A percentile compares a stretch with the other conserved stretches of the same genome.
phyloP scores from a whole-genome alignment of 2,888 invertebrate species.

The Xestia sexstrigata region DNA sequence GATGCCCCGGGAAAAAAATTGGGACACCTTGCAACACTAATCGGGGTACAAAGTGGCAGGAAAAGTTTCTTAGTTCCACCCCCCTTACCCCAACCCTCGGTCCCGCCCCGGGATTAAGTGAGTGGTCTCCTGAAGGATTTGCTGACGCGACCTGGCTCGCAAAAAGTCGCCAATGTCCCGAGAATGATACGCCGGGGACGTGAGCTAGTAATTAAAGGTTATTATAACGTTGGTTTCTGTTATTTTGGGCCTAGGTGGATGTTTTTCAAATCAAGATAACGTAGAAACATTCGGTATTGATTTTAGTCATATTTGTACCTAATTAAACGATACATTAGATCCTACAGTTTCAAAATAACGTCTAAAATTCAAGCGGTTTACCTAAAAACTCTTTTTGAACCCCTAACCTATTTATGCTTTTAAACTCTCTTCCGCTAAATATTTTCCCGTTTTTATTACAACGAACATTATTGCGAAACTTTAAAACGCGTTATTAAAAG shows the following conservation, averaged over 20 bases:
- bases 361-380: too few species aligned
- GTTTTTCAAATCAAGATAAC: not conserved
- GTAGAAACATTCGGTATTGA: not conserved
- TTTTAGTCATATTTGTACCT: not conserved
- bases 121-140: conserved; percentile 69
- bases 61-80: conserved; percentile 67
- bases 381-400: conserved; percentile 25
- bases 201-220: conserved; percentile 58
- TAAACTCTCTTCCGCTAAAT: conserved; percentile 51
- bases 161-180: conserved; percentile 69
- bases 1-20: conserved; percentile 44
- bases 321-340: not conserved
- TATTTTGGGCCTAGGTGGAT: not conserved
- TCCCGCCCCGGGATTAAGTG: conserved; percentile 69
- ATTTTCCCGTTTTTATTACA: conserved; percentile 64
- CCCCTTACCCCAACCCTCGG: conserved; percentile 64
- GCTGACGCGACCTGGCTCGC: conserved; percentile 66
- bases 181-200: conserved; percentile 59
- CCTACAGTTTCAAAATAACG: too few species aligned
- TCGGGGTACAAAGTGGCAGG: conserved; percentile 71
- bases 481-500: conserved; percentile 68
- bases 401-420: conserved; percentile 39
- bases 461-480: conserved; percentile 67
- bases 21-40: conserved; percentile 65
- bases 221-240: not conserved